These are phyloP conservation scores for Struthidea cinerea DNA, from an alignment of 2,113 vertebrate genomes.

Conservation along the genomic window DNA sequence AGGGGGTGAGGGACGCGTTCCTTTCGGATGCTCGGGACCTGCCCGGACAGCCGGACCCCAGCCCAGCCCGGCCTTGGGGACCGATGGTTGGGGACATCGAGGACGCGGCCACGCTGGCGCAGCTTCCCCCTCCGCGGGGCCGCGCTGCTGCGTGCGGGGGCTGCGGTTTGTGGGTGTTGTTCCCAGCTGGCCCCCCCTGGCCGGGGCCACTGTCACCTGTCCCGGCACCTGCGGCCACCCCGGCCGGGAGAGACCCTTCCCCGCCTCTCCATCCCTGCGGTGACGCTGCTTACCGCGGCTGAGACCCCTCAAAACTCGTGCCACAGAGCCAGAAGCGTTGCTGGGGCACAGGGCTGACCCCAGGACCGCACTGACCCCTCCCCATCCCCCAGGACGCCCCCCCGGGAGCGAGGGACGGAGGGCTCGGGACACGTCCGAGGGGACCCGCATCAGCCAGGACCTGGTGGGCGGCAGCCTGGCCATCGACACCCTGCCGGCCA, in stretches of 20 bases:
- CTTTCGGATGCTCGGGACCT: fast-evolving
- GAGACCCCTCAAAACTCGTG: neutral
- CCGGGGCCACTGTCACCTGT: neutral
- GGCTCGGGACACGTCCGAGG: conserved; percentile 7
- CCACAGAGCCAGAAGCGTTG: neutral
- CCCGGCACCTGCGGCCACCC: neutral
- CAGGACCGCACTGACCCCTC: neutral
- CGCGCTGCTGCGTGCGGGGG: neutral
- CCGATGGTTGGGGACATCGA: fast-evolving
- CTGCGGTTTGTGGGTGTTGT: neutral
- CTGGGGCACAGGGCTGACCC: neutral
- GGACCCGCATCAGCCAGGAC: conserved; percentile 74
- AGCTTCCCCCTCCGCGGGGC: neutral
- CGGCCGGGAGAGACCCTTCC: neutral
- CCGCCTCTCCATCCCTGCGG: fast-evolving
- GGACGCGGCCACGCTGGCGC: fast-evolving
- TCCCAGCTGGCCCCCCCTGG: neutral
- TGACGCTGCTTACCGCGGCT: fast-evolving
- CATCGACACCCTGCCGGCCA: conserved; percentile 80
- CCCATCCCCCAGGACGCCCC: conserved; percentile 17
- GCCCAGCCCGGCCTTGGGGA: fast-evolving
- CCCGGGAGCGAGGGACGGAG: neutral
- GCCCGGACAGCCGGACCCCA: fast-evolving
- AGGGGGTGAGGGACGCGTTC: fast-evolving
- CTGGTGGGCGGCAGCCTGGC: conserved; percentile 75